Evolutionary conservation across 2,113 vertebrate species (phyloP), one percentile per base, ranked within the genome.

Genomic region (Cyanoramphus novaezelandiae): DNA sequence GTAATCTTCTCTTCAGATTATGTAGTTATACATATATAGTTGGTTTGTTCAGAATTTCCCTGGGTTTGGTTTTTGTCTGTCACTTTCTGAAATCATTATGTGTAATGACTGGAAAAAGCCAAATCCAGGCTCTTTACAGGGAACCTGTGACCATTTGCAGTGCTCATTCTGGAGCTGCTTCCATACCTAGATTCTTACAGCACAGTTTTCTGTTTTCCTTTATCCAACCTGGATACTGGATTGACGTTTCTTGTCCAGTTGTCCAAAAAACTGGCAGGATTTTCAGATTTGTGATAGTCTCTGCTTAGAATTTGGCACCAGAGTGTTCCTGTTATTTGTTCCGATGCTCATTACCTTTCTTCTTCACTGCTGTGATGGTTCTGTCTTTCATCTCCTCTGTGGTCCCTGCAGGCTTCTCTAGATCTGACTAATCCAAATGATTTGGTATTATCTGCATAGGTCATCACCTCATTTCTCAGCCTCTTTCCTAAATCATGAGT

Each of bases 391-490:
- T 55, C 52, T 92, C 11, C 41, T 49, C 43, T 3, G 0, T 46
- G 18, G 70, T 88, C 39, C 27, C 78, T 9, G 2, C 41, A 25
- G 37, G 43, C 64, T 63, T 83, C 33, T 77, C 14, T 37, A 60
- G 68, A 39, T 78, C 74, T 44, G 72, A 92, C 37, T 86, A 74
- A 90, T 81, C 79, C 86, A 70, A 50, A 63, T 50, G 55, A 86
- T 74, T 59, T 59, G 75, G n/a, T 92, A 25, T 87, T 91, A 88
- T 90, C 76, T 71, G 55, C 55, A 4, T 39, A 82, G 89, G 77
- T 91, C 47, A 4, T 78, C 68, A 41, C 76, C 72, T 97, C 71
- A 77, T 90, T 65, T 93, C 55, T 92, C 79, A 92, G 49, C 31
- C 63, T 63, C 88, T 92, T 63, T 31, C 55, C 92, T 78, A 93